Evolutionary conservation across 2,888 invertebrate species (phyloP), one percentile per base, ranked within the genome.

Genomic region (Norana najaformis): DNA sequence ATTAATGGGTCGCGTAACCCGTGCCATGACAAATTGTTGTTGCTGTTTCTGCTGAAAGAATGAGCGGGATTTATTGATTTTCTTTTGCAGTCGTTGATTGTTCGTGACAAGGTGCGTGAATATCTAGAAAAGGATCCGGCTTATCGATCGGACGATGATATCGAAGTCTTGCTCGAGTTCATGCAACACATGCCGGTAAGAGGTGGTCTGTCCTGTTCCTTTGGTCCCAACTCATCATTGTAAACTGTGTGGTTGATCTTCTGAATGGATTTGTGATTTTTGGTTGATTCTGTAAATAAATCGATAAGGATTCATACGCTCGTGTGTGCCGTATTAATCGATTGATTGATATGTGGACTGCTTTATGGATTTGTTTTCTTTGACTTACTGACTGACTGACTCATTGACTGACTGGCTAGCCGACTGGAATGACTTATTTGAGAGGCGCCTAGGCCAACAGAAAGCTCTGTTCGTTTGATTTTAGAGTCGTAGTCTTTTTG

Each of bases 111-210:
- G 91, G 98, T 99, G 30, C 96, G 99, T 91, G 99, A 99, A 95
- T 99, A 99, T 95, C 96, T 99, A 92, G 99, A 99, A 95, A 99
- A 99, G 95, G 98, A 99, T 95, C 99, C 99, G 30, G 96, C 97
- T 89, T 98, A 99, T 94, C 96, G 99, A 93, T 97, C 97, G 83
- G 98, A 98, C 93, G 98, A 99, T 93, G 99, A 99, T 95, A 97
- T 99, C 93, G 98, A 98, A 95, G 97, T 97, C 91, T 96, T 99
- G 18, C 96, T 99, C 92, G 99, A 99, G 95, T 99, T 99, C 95
- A 99, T 99, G 91, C 98, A 99, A 95, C 98, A 99, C 94, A 96
- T 99, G 93, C 95, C 95, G 82, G 96, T 96, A 92, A 93, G 93
- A 69, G n/a, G 69, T 69, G n/a, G 69, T 69, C 69, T 69, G 30